These are phyloP conservation scores for Laticauda colubrina DNA, from an alignment of 2,113 vertebrate species.

Conservation along the genomic window DNA sequence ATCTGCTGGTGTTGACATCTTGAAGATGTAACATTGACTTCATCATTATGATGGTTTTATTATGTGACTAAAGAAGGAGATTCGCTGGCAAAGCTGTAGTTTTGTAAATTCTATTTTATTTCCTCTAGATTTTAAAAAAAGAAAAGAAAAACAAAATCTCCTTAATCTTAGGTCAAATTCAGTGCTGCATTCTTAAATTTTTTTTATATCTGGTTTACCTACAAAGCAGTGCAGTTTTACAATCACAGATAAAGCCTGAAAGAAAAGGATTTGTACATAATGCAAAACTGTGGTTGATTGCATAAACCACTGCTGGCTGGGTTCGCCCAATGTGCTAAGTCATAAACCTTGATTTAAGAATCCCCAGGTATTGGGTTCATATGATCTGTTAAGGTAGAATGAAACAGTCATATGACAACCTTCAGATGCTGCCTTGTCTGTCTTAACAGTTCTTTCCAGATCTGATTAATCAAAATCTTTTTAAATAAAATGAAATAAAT, in stretches of 20 bases:
- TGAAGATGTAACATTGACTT: slow-evolving; percentile 36
- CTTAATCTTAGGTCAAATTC: background rate
- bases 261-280: background rate
- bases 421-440: background rate
- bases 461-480: background rate
- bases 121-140: background rate
- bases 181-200: no score
- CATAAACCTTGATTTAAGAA: background rate
- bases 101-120: background rate
- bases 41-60: background rate
- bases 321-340: background rate
- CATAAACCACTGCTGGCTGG: background rate
- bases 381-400: background rate
- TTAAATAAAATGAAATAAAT: background rate
- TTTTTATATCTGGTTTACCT: background rate
- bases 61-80: background rate
- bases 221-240: background rate
- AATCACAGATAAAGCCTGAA: background rate
- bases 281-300: background rate
- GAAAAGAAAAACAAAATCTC: background rate
- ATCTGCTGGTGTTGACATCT: slow-evolving; percentile 37
- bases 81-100: slow-evolving; percentile 1
- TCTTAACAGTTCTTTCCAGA: background rate
- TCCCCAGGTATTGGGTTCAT: background rate
- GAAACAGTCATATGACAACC: background rate